Evolutionary conservation across 2,797 vertebrate species (phyloP), one percentile per base, ranked within the genome.

Genomic region (Novumbra hubbsi): DNA sequence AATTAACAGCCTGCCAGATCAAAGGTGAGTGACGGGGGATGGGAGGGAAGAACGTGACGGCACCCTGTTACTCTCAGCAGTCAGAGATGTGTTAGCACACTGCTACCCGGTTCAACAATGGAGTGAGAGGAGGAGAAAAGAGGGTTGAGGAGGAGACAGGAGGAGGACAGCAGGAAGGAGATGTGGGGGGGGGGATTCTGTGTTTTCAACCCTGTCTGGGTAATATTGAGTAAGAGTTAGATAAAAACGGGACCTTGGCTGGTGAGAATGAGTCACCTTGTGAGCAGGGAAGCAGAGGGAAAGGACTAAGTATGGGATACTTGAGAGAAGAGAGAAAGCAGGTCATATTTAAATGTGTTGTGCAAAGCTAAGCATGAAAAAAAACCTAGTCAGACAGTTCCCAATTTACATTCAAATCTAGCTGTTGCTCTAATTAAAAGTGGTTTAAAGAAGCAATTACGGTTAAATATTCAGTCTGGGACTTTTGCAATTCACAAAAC

Each of bases 1-100:
- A 90, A 88, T 91, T 89, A 86, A 77, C 87, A 84, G 88, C 84
- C 84, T 86, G 85, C 81, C 84, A 84, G 81, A 77, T 71, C 80
- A 69, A 73, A 71, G 81, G 85, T 77, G 80, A 73, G 81, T 83
- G 73, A 77, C 65, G 79, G 80, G 75, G 68, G 73, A 8, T 15
- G 78, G 76, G 73, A 75, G 60, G 75, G 81, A 83, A 81, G 86
- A 80, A 91, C 87, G 86, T 89, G 85, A 82, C 87, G 75, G 84
- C 75, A 64, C 67, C 11, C 81, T 86, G 90, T 50, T 75, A 91
- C 67, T 87, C 86, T 89, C 77, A 89, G 84, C 65, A 75, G 48
- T 27, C 69, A 82, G 82, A 78, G 82, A 87, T 78, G 41, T 12
- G 9, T 84, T 88, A 89, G 81, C n/a, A 0, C 24, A 14, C 66